Evolutionary conservation across 2,113 vertebrate genomes (phyloP).

Genomic region (Semicossyphus pulcher): DNA sequence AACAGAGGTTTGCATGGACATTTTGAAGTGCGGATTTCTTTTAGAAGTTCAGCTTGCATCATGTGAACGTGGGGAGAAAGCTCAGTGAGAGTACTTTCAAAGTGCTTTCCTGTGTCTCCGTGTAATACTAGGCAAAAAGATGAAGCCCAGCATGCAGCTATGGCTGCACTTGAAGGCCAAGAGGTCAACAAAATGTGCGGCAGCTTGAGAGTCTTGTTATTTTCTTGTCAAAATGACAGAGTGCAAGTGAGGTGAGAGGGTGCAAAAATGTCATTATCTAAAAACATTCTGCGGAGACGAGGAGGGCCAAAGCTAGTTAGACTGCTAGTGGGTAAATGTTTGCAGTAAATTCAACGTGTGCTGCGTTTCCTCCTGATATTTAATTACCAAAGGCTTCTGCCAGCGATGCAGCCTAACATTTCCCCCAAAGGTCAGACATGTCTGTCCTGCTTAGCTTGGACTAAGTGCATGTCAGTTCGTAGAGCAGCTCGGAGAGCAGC

Average conservation of each 20-base stretch:
- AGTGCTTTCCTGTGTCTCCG: conserved; percentile 37
- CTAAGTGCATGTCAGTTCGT: conserved; percentile 57
- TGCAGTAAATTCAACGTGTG: conserved; percentile 26
- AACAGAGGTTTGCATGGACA: conserved; percentile 23
- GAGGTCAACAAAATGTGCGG: conserved; percentile 12
- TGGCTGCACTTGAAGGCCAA: conserved; percentile 15
- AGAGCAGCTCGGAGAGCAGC: conserved; percentile 30
- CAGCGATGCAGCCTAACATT: conserved; percentile 57
- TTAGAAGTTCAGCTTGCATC: conserved; percentile 66
- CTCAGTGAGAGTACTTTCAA: conserved; percentile 19
- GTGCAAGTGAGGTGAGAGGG: conserved; percentile 20
- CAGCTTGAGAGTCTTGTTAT: conserved; percentile 20
- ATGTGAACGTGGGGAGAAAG: conserved; percentile 34
- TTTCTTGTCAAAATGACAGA: conserved; percentile 26
- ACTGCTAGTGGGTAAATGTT: conserved; percentile 32
- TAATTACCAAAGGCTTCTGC: conserved; percentile 50
- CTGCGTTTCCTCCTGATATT: conserved; percentile 36
- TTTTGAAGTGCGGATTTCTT: conserved; percentile 47
- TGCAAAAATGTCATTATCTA: conserved; percentile 32
- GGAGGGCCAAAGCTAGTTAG: not conserved
- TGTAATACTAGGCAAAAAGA: conserved; percentile 16
- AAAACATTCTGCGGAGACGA: conserved; percentile 12
- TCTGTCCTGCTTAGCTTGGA: conserved; percentile 57
- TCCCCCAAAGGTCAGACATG: conserved; percentile 70
- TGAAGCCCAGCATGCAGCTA: conserved; percentile 32